A percentile compares a stretch with the other conserved stretches of the same genome.
Conservation (phyloP, 1,140 invertebrate species). For the Hylaeus anthracinus region DNA sequence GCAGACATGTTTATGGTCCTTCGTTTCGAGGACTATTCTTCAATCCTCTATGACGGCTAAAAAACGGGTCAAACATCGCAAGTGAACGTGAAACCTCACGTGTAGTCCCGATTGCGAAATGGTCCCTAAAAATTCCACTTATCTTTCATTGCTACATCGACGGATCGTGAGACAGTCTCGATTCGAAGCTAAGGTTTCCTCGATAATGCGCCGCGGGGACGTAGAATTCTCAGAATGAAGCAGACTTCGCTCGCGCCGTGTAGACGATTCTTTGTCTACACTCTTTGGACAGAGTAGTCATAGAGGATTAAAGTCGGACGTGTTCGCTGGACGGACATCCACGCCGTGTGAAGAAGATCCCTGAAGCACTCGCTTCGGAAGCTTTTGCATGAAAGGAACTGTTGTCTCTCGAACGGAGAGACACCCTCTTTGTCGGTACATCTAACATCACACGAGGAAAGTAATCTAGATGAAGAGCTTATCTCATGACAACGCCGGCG, state of each 20-base stretch:
- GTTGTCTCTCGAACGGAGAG: constrained; percentile 43
- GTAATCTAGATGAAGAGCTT: constrained; percentile 59
- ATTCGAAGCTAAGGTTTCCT: neutral
- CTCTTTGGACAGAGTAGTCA: constrained; percentile 11
- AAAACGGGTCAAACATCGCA: neutral
- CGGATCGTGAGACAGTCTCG: neutral
- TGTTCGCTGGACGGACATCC: constrained; percentile 51
- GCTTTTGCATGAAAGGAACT: constrained; percentile 52
- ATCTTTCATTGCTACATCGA: neutral
- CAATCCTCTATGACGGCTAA: constrained; percentile 40
- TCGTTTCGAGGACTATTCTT: constrained; percentile 3
- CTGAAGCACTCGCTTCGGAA: constrained; percentile 28
- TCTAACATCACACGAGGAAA: constrained; percentile 39
- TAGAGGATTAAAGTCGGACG: constrained; percentile 40
- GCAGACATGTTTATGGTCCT: constrained; percentile 8
- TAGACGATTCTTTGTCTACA: neutral
- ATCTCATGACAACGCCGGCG: constrained; percentile 82
- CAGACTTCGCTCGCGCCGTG: constrained; percentile 1
- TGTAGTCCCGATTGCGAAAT: constrained; percentile 17
- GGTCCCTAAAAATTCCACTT: constrained; percentile 33
- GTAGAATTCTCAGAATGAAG: neutral
- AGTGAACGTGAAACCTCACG: neutral
- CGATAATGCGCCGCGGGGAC: neutral
- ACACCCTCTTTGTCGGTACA: constrained; percentile 10
- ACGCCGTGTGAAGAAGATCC: constrained; percentile 13